Evolutionary conservation across 2,888 invertebrate species (phyloP).

Genomic region (Seira musarum): DNA sequence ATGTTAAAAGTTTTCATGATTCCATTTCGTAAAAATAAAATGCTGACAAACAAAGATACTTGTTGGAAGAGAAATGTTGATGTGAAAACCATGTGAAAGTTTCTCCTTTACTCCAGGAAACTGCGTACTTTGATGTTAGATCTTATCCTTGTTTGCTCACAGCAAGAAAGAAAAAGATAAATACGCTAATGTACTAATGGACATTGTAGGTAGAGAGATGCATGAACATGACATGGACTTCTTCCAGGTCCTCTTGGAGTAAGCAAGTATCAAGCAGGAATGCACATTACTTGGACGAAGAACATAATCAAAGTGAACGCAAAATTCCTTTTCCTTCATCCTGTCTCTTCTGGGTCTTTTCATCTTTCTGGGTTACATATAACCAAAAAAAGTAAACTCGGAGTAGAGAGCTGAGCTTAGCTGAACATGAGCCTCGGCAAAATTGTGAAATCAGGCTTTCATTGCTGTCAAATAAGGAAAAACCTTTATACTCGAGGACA

Average conservation of each 20-base stretch:
- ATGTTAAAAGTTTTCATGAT: too few relatives aligned
- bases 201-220: too few relatives aligned
- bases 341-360: not conserved
- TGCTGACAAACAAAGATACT: too few relatives aligned
- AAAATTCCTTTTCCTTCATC: conserved; percentile 26
- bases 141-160: not conserved
- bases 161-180: conserved; percentile 20
- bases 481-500: conserved; percentile 47
- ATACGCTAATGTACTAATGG: conserved; percentile 28
- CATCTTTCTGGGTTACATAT: not conserved
- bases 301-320: conserved; percentile 42
- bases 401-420: not conserved
- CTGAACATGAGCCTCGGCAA: too few relatives aligned
- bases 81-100: too few relatives aligned
- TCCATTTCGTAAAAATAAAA: too few relatives aligned
- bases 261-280: conserved; percentile 28
- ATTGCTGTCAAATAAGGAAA: conserved; percentile 41
- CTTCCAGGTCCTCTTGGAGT: not conserved
- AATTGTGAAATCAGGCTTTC: conserved; percentile 53
- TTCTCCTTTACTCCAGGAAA: too few relatives aligned
- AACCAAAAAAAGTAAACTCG: not conserved
- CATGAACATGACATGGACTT: conserved; percentile 3
- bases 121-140: too few relatives aligned
- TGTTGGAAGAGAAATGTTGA: too few relatives aligned
- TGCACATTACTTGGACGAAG: conserved; percentile 32